These are phyloP conservation scores for Poecilia gillii DNA, from an alignment of 2,797 vertebrate genomes.

Conservation along the genomic window DNA sequence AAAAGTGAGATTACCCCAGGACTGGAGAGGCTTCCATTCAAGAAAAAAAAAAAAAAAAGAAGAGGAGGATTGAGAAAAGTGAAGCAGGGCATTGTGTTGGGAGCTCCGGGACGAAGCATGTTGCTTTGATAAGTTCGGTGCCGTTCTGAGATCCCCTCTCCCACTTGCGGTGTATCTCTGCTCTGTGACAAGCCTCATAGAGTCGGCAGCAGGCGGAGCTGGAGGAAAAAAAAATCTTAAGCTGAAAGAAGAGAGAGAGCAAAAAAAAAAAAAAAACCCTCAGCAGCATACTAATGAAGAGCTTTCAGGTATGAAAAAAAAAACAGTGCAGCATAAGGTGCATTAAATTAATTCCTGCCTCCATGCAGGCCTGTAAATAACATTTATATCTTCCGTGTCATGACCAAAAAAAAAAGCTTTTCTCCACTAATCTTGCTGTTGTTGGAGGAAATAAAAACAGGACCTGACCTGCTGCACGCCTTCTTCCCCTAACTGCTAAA, in stretches of 20 bases:
- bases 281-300: slow-evolving; percentile 44
- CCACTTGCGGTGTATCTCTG: slow-evolving; percentile 33
- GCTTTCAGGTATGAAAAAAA: not conserved
- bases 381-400: not conserved
- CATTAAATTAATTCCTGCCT: slow-evolving; percentile 1
- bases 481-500: slow-evolving; percentile 3
- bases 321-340: slow-evolving; percentile 1
- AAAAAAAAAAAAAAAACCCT: slow-evolving; percentile 22
- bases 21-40: slow-evolving; percentile 61
- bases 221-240: slow-evolving; percentile 36
- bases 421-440: not conserved
- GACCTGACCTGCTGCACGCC: not conserved
- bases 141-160: slow-evolving; percentile 49
- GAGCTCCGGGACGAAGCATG: slow-evolving; percentile 37
- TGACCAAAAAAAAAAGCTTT: not conserved
- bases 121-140: slow-evolving; percentile 61
- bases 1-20: slow-evolving; percentile 61
- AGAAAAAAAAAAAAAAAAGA: slow-evolving; percentile 34
- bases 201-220: slow-evolving; percentile 41
- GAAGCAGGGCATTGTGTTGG: slow-evolving; percentile 29
- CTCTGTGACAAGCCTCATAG: slow-evolving; percentile 46
- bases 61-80: slow-evolving; percentile 8
- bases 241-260: slow-evolving; percentile 39
- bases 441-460: not conserved
- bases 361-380: not conserved